Evolutionary conservation across 2,113 vertebrate genomes (phyloP), one percentile per base, ranked within the genome.

Genomic region (Micronycteris hirsuta): DNA sequence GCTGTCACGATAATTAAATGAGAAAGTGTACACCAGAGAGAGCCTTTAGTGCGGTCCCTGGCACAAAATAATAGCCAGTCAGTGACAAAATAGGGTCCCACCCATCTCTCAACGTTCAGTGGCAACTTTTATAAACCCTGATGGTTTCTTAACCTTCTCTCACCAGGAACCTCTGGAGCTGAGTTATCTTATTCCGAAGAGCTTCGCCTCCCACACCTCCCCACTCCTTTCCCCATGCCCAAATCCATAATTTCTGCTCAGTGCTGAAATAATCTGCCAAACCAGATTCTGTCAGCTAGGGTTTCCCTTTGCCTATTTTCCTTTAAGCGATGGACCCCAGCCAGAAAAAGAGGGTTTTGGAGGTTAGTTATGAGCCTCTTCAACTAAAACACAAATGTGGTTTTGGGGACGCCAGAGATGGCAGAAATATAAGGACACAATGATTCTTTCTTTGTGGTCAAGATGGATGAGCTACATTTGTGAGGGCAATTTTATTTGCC

Each of bases 371-470:
- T 81, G 58, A 96, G 54, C 49, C 56, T 70, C 20, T 92, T 94
- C 90, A 96, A 97, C 58, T 63, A 54, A 93, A 96, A 89, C 73
- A 91, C 68, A 89, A 93, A 94, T 36, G 61, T 73, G 67, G 71
- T 94, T 91, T 91, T 0, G 31, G 58, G 76, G 52, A 19, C 65
- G 61, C 41, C 63, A 38, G 76, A 93, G 52, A 94, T 89, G 65
- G 52, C 93, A 96, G 86, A 97, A 94, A 86, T 93, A 54, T 68
- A 94, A 89, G 73, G 83, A 94, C 83, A 86, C 89, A 93, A 43
- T 85, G 54, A 92, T 87, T 89, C 94, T 77, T 91, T 91, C 95
- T 77, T 95, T 96, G 88, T 74, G 94, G 93, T 88, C 77, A 70
- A 61, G 36, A 91, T 82, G 71, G 41, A 77, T 90, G 67, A 82